A percentile compares a stretch with the other conserved stretches of the same genome.
phyloP scores from a whole-genome alignment of 2,113 vertebrate species.

The Turdus rufiventris region DNA sequence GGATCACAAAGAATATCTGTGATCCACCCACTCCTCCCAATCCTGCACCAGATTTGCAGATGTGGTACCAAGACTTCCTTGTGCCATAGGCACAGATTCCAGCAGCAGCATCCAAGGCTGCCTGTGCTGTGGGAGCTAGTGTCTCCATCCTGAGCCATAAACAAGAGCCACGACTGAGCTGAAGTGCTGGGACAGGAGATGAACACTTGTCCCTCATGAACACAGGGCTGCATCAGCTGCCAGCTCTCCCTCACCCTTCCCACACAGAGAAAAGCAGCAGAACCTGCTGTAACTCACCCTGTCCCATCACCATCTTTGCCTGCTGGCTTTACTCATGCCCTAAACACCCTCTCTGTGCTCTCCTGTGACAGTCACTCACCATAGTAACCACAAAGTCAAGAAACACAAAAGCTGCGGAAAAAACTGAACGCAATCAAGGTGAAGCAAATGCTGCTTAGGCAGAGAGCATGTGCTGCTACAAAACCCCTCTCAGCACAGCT shows the following conservation, averaged over 20 bases:
- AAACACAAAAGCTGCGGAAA: background rate
- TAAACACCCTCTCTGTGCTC: background rate
- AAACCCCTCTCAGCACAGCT: background rate
- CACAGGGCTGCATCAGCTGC: background rate
- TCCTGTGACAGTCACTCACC: background rate
- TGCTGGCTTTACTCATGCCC: background rate
- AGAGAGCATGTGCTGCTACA: background rate
- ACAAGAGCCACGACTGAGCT: background rate
- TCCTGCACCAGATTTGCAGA: background rate
- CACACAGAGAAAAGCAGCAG: background rate
- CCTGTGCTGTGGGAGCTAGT: background rate
- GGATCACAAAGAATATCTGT: background rate
- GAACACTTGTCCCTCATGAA: background rate
- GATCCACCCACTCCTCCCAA: rapidly evolving
- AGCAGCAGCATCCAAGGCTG: background rate
- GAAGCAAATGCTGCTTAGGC: background rate
- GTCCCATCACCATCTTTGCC: background rate
- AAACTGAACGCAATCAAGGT: background rate
- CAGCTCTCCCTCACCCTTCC: background rate
- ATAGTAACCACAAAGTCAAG: constrained; percentile 4
- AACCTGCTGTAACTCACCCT: background rate
- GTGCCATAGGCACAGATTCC: background rate
- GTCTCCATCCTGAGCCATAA: background rate
- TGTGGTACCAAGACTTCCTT: background rate
- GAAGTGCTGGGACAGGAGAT: background rate